Conservation (phyloP, 2,888 invertebrate genomes). For the Eurytoma californica region DNA sequence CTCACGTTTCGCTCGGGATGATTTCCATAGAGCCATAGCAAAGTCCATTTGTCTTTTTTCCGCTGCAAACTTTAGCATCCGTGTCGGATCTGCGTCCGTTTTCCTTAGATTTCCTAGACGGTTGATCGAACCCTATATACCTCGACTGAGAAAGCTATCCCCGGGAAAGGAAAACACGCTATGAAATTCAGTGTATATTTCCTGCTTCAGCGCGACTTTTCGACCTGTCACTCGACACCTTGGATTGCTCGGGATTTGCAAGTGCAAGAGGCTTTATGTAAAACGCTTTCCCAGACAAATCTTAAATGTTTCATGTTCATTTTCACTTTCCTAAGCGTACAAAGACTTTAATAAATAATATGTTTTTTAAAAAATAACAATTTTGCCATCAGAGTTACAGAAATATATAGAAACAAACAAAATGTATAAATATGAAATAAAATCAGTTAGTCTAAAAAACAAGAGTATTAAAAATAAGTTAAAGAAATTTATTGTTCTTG, state of each 20-base stretch:
- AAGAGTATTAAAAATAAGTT: too few species aligned
- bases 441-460: too few species aligned
- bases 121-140: constrained; percentile 3
- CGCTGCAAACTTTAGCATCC: not conserved
- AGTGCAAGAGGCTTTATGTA: constrained; percentile 54
- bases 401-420: too few species aligned
- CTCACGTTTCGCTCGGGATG: constrained; percentile 40
- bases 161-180: constrained; percentile 45
- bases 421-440: too few species aligned
- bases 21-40: constrained; percentile 46
- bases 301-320: not conserved
- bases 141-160: constrained; percentile 11
- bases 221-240: constrained; percentile 57
- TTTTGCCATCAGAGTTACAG: too few species aligned
- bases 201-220: constrained; percentile 55
- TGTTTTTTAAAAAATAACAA: too few species aligned
- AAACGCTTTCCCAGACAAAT: constrained; percentile 20
- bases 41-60: constrained; percentile 3
- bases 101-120: constrained; percentile 38
- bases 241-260: constrained; percentile 63
- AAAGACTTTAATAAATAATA: too few species aligned
- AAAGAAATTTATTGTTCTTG: too few species aligned
- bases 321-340: not conserved
- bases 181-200: constrained; percentile 60
- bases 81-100: constrained; percentile 5